phyloP scores from a whole-genome alignment of 1,140 invertebrate genomes.

The Argopecten irradians region DNA sequence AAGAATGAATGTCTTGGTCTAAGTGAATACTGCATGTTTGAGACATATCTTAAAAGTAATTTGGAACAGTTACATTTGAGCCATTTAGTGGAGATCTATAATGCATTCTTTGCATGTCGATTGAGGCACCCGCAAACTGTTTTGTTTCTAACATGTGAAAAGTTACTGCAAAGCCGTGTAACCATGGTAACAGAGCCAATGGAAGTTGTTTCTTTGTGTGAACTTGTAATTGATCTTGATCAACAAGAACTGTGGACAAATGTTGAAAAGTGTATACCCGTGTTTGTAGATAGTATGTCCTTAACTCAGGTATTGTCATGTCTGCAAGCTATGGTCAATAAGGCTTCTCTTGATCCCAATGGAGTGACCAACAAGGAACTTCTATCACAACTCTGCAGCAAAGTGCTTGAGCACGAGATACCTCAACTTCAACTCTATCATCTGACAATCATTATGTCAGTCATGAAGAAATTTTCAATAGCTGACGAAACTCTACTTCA shows the following conservation, averaged over 20 bases:
- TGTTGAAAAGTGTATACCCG: background rate
- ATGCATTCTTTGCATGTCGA: background rate
- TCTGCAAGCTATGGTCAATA: background rate
- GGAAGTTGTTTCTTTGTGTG: background rate
- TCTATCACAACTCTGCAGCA: background rate
- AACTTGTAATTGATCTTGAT: background rate
- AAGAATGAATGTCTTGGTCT: background rate
- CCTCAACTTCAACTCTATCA: background rate
- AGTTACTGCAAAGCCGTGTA: background rate
- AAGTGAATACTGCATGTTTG: background rate
- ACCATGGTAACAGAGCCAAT: background rate
- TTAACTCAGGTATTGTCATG: background rate
- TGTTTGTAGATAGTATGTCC: background rate
- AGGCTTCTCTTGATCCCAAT: background rate
- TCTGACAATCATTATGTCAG: background rate
- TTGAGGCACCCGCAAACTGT: background rate
- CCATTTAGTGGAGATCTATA: background rate
- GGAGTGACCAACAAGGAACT: background rate
- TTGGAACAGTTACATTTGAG: background rate
- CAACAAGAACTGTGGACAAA: background rate
- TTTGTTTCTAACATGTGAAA: background rate
- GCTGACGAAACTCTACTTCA: background rate
- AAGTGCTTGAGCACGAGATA: background rate
- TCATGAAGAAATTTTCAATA: background rate
- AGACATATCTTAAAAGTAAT: background rate